Conservation (phyloP, 2,113 vertebrate species). For the Syrrhaptes paradoxus region DNA sequence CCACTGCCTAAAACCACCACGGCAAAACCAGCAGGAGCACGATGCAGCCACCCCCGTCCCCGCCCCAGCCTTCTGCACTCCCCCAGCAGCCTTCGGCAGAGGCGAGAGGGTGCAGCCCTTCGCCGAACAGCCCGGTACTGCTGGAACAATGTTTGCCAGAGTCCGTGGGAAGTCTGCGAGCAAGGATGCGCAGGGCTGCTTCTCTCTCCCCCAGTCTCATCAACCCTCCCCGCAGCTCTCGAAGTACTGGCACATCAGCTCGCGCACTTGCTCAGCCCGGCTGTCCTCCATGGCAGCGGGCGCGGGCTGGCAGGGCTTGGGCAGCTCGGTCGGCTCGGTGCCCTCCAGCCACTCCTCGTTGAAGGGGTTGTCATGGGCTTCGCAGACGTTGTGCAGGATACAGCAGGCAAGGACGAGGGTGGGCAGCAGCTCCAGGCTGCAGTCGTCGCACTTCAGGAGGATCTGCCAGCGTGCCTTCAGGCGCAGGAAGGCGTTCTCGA, state of each 20-base stretch:
- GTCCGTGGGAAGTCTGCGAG: rapidly evolving
- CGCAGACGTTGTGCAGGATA: conserved; percentile 76
- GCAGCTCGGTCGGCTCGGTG: conserved; percentile 13
- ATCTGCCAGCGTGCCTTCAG: conserved; percentile 79
- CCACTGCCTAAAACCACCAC: not conserved
- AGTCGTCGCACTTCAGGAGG: conserved; percentile 71
- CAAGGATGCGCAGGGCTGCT: not conserved
- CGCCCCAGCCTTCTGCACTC: not conserved
- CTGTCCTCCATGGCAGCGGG: conserved; percentile 57
- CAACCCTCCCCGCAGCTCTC: conserved; percentile 69
- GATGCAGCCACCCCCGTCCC: rapidly evolving
- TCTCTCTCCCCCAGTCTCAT: rapidly evolving
- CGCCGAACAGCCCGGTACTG: rapidly evolving
- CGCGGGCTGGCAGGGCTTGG: conserved; percentile 29
- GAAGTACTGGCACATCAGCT: conserved; percentile 82
- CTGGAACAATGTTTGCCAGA: not conserved
- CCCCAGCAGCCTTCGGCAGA: not conserved
- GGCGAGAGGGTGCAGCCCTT: not conserved
- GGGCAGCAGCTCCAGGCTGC: conserved; percentile 73
- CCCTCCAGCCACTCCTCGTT: conserved; percentile 74
- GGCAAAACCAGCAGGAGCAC: rapidly evolving
- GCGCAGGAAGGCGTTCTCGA: conserved; percentile 69
- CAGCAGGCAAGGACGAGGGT: conserved; percentile 75
- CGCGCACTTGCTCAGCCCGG: conserved; percentile 74
- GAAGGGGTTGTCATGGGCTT: conserved; percentile 72